Conservation (phyloP, 35 echinoderm and acorn worm genomes). For the Stichopus chloronotus region DNA sequence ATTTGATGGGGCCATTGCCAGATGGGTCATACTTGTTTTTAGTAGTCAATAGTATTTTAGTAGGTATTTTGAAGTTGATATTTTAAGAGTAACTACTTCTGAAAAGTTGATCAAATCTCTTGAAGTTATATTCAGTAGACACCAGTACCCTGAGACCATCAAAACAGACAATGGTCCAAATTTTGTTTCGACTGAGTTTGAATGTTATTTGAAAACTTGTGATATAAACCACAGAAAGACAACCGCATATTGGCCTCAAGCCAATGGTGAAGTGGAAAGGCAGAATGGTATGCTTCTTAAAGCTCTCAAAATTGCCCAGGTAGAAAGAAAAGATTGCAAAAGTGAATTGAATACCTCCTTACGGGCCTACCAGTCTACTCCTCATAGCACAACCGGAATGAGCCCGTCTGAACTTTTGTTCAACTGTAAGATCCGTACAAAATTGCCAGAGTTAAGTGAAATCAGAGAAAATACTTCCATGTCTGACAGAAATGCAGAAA, state of each 20-base stretch:
- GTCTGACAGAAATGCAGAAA: slow-evolving; percentile 25
- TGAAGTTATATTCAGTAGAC: slow-evolving; percentile 62
- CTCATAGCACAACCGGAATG: slow-evolving; percentile 63
- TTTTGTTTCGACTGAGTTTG: slow-evolving; percentile 45
- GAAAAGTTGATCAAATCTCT: slow-evolving; percentile 59
- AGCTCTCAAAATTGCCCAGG: slow-evolving; percentile 27
- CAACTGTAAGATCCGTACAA: slow-evolving; percentile 60
- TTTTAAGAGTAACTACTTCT: slow-evolving; percentile 49
- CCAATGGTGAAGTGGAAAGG: slow-evolving; percentile 67
- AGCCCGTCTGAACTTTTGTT: slow-evolving; percentile 67
- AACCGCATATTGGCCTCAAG: slow-evolving; percentile 64
- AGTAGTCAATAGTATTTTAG: slow-evolving; percentile 77
- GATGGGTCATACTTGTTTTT: slow-evolving; percentile 64
- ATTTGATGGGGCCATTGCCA: slow-evolving; percentile 66
- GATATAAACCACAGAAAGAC: slow-evolving; percentile 54
- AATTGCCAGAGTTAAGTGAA: slow-evolving; percentile 49
- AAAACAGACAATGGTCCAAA: slow-evolving; percentile 76
- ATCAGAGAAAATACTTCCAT: neutral
- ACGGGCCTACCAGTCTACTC: slow-evolving; percentile 62
- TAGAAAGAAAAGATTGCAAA: slow-evolving; percentile 65
- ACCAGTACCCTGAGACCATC: slow-evolving; percentile 56
- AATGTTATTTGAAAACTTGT: slow-evolving; percentile 43
- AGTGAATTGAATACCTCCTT: slow-evolving; percentile 54
- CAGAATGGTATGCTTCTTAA: slow-evolving; percentile 62
- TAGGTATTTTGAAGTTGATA: slow-evolving; percentile 65